Percentiles rank a stretch among this genome's conserved stretches.
Conservation (phyloP, 2,113 vertebrate genomes). For the Pelecanoides urinatrix region DNA sequence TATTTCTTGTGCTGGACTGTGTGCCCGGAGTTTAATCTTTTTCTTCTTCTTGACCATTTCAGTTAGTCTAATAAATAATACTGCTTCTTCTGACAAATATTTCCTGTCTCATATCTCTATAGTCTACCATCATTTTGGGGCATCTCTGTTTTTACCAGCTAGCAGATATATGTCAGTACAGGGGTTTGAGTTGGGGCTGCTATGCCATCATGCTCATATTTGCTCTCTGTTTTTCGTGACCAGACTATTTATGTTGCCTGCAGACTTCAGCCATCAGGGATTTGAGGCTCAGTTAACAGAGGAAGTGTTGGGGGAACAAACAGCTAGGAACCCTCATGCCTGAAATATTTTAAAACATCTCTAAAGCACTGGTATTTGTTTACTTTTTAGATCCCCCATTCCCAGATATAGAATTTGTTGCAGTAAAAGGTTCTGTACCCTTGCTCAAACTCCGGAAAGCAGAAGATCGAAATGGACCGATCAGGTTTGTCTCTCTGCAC, state of each 20-base stretch:
- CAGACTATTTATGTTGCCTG: neutral
- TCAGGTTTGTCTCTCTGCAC: constrained; percentile 78
- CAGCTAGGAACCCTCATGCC: neutral
- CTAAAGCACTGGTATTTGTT: neutral
- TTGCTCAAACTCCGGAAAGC: constrained; percentile 76
- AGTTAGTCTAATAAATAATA: neutral
- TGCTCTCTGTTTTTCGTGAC: neutral
- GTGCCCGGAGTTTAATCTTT: neutral
- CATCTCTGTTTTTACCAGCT: neutral
- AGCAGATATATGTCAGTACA: neutral
- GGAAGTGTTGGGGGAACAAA: neutral
- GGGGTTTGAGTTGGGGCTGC: neutral
- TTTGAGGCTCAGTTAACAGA: neutral
- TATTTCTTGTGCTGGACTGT: neutral
- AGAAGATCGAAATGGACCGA: constrained; percentile 78
- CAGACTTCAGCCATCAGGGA: neutral
- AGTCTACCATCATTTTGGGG: neutral
- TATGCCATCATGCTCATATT: fast-evolving
- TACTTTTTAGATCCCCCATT: constrained; percentile 77
- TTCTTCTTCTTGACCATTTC: neutral
- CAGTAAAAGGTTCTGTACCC: constrained; percentile 72
- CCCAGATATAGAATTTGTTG: constrained; percentile 79
- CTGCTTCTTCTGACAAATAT: neutral
- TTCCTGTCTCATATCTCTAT: neutral
- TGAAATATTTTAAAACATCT: neutral